Base-by-base conservation (phyloP, 2,797 vertebrate species). In the Tangara arthus region DNA sequence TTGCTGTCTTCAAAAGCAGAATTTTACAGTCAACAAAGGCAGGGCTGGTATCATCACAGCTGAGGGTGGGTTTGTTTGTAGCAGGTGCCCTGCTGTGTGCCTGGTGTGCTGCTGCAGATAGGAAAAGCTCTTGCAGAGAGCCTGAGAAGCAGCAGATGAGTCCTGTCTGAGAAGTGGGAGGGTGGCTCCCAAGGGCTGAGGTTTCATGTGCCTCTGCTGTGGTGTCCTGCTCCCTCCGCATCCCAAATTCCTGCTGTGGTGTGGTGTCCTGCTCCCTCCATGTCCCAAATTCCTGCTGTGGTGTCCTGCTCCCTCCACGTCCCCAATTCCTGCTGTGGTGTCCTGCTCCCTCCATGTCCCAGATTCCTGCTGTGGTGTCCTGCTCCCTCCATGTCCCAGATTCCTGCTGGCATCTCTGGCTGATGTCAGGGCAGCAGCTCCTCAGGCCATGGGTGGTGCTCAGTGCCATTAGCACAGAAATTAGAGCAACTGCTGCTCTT, bases 1-100 rank as follows among this genome's bases (percentile, higher is more conserved):
- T 87, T 37, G n/a, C 83, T 87, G 78, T 52, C 82, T 95, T 96
- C 92, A 95, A 89, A 97, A 95, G 64, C 84, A 71, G 80, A 85
- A n/a, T 93, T 82, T 81, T 11, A 42, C 55, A 88, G 79, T 52
- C 60, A 23, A 28, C 68, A 84, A 79, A 95, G 77, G 78, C 77
- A 93, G 75, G 66, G 79, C 47, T 12, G 49, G 63, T 81, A 81
- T 50, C 47, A 18, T 23, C 2, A 2, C 60, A 44, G 55, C 78
- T 49, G 72, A 90, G 85, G 82, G 68, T 61, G 93, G 59, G 57
- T 85, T 88, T 72, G 63, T 90, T 96, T 57, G 1, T 3, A 41
- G 56, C 2, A 8, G 87, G 12, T 72, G 88, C 44, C 86, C 82
- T 78, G 94, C 94, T 93, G 87, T 0, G 39, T 77, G 79, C 86